These are phyloP conservation scores for Heliconius eleuchia DNA, from an alignment of 1,140 invertebrate genomes.

Conservation along the genomic window DNA sequence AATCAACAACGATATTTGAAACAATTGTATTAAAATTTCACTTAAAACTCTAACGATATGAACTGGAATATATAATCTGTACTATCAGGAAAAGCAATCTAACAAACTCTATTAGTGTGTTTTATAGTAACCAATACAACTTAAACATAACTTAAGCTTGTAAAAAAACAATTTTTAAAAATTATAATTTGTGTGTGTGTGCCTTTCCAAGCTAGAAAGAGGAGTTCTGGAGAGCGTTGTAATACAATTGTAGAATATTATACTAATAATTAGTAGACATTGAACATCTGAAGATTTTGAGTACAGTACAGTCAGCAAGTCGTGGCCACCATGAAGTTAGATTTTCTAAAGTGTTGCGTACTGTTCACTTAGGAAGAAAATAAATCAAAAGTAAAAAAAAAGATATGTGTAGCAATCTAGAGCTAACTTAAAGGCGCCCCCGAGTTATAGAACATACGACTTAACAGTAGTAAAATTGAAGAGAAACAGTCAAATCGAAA, in stretches of 20 bases:
- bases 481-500: neutral
- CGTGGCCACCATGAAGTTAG: no score
- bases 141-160: conserved; percentile 24
- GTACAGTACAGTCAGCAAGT: neutral
- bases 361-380: no score
- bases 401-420: no score
- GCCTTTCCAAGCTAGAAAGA: neutral
- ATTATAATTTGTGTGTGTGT: neutral
- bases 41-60: conserved; percentile 31
- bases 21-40: conserved; percentile 21
- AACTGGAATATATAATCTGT: conserved; percentile 23
- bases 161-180: neutral
- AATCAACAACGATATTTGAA: conserved; percentile 17
- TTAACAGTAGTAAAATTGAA: neutral
- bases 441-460: no score
- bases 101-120: neutral
- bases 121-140: conserved; percentile 25
- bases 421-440: no score
- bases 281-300: neutral
- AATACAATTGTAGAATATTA: neutral
- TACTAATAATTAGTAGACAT: neutral
- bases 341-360: no score
- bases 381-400: neutral
- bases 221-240: neutral
- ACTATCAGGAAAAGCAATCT: conserved; percentile 14